Evolutionary conservation across 1,140 invertebrate species (phyloP).

Genomic region (Camponotus floridanus): DNA sequence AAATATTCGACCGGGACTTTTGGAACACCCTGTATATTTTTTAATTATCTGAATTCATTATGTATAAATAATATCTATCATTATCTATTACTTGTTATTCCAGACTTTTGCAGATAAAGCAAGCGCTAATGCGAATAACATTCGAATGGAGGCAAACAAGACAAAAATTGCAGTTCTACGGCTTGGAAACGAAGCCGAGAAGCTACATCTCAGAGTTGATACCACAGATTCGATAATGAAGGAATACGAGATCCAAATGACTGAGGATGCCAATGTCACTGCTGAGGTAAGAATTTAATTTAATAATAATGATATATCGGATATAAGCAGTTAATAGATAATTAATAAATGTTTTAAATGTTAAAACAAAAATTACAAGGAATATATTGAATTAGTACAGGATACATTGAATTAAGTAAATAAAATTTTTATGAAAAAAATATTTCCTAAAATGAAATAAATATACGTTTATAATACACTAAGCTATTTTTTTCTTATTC

Average conservation of each 20-base stretch:
- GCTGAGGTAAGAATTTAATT: constrained; percentile 88
- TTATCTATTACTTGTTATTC: constrained; percentile 41
- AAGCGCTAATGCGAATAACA: constrained; percentile 89
- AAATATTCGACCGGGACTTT: no score
- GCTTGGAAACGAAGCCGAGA: constrained; percentile 92
- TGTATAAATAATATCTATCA: constrained; percentile 3
- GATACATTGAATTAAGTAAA: no score
- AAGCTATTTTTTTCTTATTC: not conserved
- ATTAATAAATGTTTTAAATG: not conserved
- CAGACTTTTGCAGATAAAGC: constrained; percentile 84
- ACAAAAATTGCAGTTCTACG: constrained; percentile 91
- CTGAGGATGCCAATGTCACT: constrained; percentile 91
- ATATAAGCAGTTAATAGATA: not conserved
- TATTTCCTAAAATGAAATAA: not conserved
- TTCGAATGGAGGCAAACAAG: constrained; percentile 91
- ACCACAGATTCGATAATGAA: constrained; percentile 90
- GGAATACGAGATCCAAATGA: constrained; percentile 91
- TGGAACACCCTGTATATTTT: no score
- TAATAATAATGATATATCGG: constrained; percentile 75
- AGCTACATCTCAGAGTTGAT: constrained; percentile 90
- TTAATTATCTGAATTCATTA: constrained; percentile 20
- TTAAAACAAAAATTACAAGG: no score
- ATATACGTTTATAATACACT: not conserved
- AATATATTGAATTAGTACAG: no score
- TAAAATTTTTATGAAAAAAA: no score